phyloP scores from a whole-genome alignment of 2,888 invertebrate genomes.

The Camptogramma bilineatum region DNA sequence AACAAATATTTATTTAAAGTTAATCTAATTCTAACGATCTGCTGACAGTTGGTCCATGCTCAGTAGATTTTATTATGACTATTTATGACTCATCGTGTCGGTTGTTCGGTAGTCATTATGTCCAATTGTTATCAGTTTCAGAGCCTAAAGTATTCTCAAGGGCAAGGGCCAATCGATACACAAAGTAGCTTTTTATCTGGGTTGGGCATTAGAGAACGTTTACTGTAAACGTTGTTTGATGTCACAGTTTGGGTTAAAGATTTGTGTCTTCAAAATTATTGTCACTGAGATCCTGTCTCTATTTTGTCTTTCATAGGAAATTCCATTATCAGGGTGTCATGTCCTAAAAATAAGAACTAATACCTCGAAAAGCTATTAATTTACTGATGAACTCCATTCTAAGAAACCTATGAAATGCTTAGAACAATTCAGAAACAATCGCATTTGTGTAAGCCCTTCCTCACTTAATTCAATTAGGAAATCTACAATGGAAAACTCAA shows the following conservation, averaged over 20 bases:
- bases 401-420: neutral
- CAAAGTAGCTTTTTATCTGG: neutral
- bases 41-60: conserved; percentile 17
- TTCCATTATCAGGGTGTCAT: neutral
- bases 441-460: conserved; percentile 29
- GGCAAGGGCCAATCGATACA: conserved; percentile 24
- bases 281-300: neutral
- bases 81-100: conserved; percentile 16
- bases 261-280: neutral
- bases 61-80: conserved; percentile 14
- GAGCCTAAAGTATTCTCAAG: conserved; percentile 17
- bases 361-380: neutral
- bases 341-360: neutral
- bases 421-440: conserved; percentile 1
- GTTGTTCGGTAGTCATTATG: conserved; percentile 14
- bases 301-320: neutral
- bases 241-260: neutral
- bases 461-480: conserved; percentile 46
- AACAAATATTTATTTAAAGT: neutral
- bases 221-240: neutral
- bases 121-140: conserved; percentile 20
- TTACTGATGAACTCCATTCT: neutral
- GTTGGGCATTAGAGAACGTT: neutral
- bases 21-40: conserved; percentile 17
- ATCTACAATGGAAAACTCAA: conserved; percentile 52